A percentile compares a stretch with the other conserved stretches of the same genome.
Evolutionary conservation across 1,140 invertebrate genomes (phyloP).

Genomic region (Hycleus phaleratus): DNA sequence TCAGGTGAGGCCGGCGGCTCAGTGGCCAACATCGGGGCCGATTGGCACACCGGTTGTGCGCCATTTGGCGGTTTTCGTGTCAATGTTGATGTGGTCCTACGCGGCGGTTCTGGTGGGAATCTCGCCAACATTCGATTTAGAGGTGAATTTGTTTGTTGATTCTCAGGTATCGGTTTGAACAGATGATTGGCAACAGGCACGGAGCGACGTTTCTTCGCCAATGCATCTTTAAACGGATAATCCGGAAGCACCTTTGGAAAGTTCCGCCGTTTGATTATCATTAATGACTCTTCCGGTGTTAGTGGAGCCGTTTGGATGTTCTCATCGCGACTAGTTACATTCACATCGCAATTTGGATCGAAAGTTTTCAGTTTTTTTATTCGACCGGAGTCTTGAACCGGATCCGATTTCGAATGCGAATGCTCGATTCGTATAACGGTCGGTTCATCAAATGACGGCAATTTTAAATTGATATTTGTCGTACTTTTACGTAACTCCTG

Average conservation of each 20-base stretch:
- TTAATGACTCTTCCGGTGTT: slow-evolving; percentile 60
- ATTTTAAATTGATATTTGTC: slow-evolving; percentile 42
- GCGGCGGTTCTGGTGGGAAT: slow-evolving; percentile 56
- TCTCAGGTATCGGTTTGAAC: slow-evolving; percentile 40
- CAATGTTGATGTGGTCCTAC: slow-evolving; percentile 53
- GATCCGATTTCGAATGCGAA: slow-evolving; percentile 67
- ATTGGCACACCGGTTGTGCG: slow-evolving; percentile 27
- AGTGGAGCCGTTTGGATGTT: slow-evolving; percentile 40
- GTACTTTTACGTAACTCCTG: slow-evolving; percentile 44
- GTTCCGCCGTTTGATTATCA: slow-evolving; percentile 64
- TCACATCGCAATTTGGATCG: slow-evolving; percentile 53
- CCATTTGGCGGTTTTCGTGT: slow-evolving; percentile 39
- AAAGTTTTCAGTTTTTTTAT: slow-evolving; percentile 40
- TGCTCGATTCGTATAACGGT: slow-evolving; percentile 51
- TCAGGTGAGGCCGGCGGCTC: slow-evolving; percentile 38
- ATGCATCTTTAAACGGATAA: slow-evolving; percentile 43
- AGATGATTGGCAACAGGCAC: slow-evolving; percentile 44
- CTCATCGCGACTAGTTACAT: slow-evolving; percentile 60
- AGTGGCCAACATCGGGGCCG: slow-evolving; percentile 41
- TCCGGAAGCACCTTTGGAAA: slow-evolving; percentile 77
- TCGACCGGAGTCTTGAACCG: slow-evolving; percentile 48
- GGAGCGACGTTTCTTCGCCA: slow-evolving; percentile 46
- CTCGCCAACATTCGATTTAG: slow-evolving; percentile 34
- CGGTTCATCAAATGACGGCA: slow-evolving; percentile 20
- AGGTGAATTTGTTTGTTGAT: slow-evolving; percentile 34